Conservation (phyloP, 2,797 vertebrate genomes). For the Pseudochirops cupreus region DNA sequence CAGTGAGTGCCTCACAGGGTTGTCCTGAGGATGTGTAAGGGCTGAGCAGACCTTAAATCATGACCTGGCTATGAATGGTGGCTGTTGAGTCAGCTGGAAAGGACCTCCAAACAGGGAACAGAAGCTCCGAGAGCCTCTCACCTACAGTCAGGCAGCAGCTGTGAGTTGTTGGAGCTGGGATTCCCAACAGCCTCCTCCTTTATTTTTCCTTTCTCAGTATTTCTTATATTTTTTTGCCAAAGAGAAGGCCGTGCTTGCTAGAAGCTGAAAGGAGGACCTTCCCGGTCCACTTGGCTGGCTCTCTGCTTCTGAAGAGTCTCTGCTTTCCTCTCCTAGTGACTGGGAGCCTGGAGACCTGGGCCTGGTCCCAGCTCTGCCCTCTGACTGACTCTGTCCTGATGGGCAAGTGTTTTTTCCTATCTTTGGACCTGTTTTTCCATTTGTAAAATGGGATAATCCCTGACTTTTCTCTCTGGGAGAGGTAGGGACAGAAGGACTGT, state of each 20-base stretch:
- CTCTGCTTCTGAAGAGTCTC: neutral
- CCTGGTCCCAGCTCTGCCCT: neutral
- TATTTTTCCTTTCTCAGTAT: neutral
- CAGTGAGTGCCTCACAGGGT: neutral
- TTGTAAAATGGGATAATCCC: neutral
- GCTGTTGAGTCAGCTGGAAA: neutral
- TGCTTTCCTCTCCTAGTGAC: neutral
- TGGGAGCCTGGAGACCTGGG: neutral
- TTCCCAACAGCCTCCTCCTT: neutral
- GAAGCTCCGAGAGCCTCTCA: no score
- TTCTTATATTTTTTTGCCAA: neutral
- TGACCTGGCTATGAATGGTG: neutral
- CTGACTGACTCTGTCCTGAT: neutral
- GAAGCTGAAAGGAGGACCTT: neutral
- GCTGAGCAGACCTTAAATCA: neutral
- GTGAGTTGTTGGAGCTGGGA: neutral
- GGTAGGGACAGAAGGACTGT: neutral
- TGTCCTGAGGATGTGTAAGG: neutral
- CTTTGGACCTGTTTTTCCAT: neutral
- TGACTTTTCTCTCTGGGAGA: neutral
- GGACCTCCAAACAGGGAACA: neutral
- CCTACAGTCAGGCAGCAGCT: no score
- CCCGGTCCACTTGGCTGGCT: neutral
- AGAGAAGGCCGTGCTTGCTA: neutral
- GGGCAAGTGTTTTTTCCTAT: neutral